Conservation (phyloP, 2,797 vertebrate genomes). For the Scyliorhinus canicula region DNA sequence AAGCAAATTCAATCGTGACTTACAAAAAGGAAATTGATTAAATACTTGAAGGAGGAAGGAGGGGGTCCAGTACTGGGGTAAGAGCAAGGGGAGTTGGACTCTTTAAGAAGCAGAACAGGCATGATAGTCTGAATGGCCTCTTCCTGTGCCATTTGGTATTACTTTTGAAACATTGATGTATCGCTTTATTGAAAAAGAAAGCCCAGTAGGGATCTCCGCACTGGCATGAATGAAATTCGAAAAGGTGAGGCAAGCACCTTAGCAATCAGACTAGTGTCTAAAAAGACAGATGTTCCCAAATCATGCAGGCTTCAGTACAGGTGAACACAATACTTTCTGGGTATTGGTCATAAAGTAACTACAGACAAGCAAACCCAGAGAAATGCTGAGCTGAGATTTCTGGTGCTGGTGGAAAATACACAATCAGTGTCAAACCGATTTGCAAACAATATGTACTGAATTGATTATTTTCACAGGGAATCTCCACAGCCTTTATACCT, state of each 20-base stretch:
- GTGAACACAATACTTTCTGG: background rate
- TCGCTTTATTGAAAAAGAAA: background rate
- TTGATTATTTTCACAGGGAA: background rate
- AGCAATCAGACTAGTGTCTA: background rate
- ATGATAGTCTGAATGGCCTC: background rate
- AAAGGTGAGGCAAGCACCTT: background rate
- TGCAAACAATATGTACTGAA: background rate
- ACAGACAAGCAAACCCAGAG: background rate
- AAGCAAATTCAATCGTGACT: background rate
- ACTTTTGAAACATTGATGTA: background rate
- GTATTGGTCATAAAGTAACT: background rate
- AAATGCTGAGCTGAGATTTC: background rate
- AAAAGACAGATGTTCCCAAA: background rate
- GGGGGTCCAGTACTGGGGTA: too few relatives aligned
- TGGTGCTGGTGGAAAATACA: background rate
- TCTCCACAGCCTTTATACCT: background rate
- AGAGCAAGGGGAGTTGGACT: background rate
- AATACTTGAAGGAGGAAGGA: background rate
- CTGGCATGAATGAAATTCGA: background rate
- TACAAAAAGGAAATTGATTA: background rate
- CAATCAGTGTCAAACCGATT: background rate
- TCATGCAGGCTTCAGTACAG: background rate
- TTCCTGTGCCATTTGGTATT: background rate
- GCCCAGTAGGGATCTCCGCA: background rate
- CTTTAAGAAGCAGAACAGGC: background rate